Evolutionary conservation across 2,888 invertebrate genomes (phyloP).

Genomic region (Rapana venosa): DNA sequence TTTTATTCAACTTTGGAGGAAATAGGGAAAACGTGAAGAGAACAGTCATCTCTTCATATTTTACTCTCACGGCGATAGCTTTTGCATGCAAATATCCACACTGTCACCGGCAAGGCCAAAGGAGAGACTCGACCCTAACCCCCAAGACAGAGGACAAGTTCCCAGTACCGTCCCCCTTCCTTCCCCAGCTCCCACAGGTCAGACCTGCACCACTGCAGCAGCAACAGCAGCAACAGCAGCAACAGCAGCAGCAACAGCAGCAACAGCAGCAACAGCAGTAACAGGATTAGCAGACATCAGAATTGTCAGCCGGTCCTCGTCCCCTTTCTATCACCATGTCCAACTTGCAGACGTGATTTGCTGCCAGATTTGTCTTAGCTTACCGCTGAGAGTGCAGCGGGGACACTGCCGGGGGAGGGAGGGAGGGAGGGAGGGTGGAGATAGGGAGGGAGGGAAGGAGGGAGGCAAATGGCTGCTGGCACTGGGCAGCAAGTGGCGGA

Average conservation of each 20-base stretch:
- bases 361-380: conserved; percentile 66
- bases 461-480: no score
- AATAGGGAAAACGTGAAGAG: background rate
- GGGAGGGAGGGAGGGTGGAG: no score
- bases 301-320: no score
- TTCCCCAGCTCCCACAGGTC: no score
- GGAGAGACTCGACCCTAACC: background rate
- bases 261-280: no score
- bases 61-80: background rate
- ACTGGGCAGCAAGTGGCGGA: no score
- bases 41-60: background rate
- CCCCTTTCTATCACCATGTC: conserved; percentile 65
- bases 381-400: conserved; percentile 71
- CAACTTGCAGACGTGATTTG: conserved; percentile 71
- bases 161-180: no score
- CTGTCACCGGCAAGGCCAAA: background rate
- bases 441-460: background rate
- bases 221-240: no score
- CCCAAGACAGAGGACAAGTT: no score
- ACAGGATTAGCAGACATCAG: no score
- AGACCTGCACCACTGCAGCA: no score
- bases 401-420: background rate
- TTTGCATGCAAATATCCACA: background rate
- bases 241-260: no score
- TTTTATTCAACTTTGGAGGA: background rate